Percentiles rank a stretch among this genome's conserved stretches.
Conservation (phyloP, 2,888 invertebrate genomes). For the Zeuzera pyrina region DNA sequence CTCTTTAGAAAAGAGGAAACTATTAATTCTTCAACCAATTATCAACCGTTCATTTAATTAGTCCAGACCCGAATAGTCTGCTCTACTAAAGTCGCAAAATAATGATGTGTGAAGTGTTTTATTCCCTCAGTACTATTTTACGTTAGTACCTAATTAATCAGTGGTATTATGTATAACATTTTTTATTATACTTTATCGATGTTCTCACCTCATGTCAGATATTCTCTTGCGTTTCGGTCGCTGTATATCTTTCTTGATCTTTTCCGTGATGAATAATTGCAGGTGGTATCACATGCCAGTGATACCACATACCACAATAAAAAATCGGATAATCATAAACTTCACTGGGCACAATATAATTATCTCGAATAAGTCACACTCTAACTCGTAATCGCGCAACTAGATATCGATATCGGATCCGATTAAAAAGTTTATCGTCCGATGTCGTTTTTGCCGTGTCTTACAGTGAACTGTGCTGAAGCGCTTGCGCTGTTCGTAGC, state of each 20-base stretch:
- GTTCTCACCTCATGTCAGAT: constrained; percentile 62
- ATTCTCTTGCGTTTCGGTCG: constrained; percentile 54
- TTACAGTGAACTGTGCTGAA: constrained; percentile 41
- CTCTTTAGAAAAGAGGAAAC: no score
- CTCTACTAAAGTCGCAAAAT: no score
- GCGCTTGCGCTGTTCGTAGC: constrained; percentile 40
- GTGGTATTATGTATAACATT: no score
- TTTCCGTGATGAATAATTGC: constrained; percentile 49
- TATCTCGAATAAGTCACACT: not conserved
- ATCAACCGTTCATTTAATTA: no score
- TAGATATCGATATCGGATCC: no score
- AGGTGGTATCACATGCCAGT: constrained; percentile 65
- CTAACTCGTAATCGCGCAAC: no score
- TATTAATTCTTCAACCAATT: no score
- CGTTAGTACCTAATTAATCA: no score
- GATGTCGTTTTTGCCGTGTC: constrained; percentile 34
- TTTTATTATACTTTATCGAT: no score
- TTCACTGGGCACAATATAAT: not conserved
- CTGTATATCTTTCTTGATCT: constrained; percentile 41
- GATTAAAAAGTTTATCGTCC: constrained; percentile 3
- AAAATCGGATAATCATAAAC: not conserved
- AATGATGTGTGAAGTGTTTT: no score
- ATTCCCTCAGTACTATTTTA: no score
- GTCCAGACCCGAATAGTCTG: no score
- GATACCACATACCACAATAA: constrained; percentile 48